Evolutionary conservation across 2,797 vertebrate species (phyloP), one percentile per base, ranked within the genome.

Genomic region (Neopelma chrysocephalum): DNA sequence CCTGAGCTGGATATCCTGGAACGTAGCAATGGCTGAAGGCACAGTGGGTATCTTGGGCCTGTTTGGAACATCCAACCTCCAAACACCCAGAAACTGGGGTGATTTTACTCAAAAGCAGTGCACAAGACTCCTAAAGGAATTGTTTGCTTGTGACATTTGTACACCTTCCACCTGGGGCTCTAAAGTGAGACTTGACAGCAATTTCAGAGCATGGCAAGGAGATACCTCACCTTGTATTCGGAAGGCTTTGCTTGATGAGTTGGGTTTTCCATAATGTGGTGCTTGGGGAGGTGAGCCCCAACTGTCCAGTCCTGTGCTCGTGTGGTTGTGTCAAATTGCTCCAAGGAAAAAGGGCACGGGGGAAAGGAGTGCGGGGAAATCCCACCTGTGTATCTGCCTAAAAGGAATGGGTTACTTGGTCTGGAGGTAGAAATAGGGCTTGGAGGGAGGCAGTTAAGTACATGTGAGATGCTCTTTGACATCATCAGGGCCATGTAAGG

Each of bases 1-100:
- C 38, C 43, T 18, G 36, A 6, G 54, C 23, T 23, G 51, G 47
- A 4, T 53, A 15, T 54, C 43, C 43, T 0, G 0, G 36, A 10
- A 1, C 1, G 12, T 12, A n/a, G 21, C 1, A 1, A 17, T 48
- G 56, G 58, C 18, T 5, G 2, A 64, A 13, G n/a, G 38, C 68
- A 18, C 68, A 15, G 58, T 25, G 29, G 50, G 27, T 71, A 72
- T 27, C 31, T 6, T 1, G 19, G 64, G 31, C 51, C 23, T 40
- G 5, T 58, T 25, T 42, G 79, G 61, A 54, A 66, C 48, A 73
- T 54, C 64, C 69, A 2, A 29, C 70, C 45, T 79, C 50, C 54
- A 34, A 12, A 34, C 72, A 66, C 27, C 43, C 73, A 77, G 36
- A 32, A 47, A 47, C 13, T 10, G 11, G 10, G 23, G 17, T 47